Conservation (phyloP, 2,113 vertebrate genomes). For the Echinops telfairi region DNA sequence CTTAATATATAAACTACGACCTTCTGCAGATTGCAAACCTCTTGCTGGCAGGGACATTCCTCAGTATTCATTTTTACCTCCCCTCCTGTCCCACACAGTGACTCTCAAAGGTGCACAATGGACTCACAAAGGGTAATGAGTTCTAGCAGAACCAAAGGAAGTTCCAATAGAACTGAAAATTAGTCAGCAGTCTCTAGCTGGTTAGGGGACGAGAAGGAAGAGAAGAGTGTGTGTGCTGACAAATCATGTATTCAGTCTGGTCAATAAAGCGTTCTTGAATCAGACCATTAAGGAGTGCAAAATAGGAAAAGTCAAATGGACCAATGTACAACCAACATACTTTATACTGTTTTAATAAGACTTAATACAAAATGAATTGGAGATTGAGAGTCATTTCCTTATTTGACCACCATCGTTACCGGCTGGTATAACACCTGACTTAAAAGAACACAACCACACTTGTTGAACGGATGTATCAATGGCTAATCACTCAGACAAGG, state of each 20-base stretch:
- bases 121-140: neutral
- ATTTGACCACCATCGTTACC: neutral
- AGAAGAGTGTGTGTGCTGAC: neutral
- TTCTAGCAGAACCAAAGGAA: neutral
- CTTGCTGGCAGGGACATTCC: neutral
- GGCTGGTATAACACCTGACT: neutral
- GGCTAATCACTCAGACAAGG: neutral
- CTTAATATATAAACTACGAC: neutral
- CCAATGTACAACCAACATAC: neutral
- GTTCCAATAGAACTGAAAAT: neutral
- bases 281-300: neutral
- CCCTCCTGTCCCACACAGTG: neutral
- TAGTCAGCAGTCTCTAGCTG: neutral
- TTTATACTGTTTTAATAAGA: neutral
- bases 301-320: neutral
- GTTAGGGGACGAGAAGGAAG: neutral
- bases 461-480: neutral
- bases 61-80: neutral
- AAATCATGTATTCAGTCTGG: neutral
- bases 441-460: neutral
- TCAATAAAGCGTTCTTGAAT: neutral
- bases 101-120: neutral
- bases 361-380: neutral
- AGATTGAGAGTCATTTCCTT: neutral
- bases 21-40: conserved; percentile 44